These are phyloP conservation scores for Troides aeacus DNA, from an alignment of 2,888 invertebrate species.

Conservation along the genomic window DNA sequence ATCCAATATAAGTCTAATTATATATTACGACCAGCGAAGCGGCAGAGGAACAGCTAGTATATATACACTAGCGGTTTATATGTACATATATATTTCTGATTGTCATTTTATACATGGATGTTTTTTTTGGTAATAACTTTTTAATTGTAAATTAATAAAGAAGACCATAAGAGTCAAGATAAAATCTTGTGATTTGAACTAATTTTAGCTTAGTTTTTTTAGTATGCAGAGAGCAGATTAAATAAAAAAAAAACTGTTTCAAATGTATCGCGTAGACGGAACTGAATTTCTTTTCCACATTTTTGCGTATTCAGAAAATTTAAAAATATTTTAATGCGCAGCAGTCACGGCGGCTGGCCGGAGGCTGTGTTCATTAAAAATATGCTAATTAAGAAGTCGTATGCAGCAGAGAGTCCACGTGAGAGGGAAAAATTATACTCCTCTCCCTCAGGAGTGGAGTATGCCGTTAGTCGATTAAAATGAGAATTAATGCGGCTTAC, in stretches of 20 bases:
- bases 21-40: too few relatives aligned
- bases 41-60: too few relatives aligned
- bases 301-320: constrained; percentile 15
- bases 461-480: constrained; percentile 18
- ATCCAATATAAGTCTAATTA: too few relatives aligned
- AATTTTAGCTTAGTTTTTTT: not conserved
- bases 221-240: not conserved
- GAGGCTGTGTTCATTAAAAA: constrained; percentile 25
- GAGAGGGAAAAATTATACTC: constrained; percentile 5
- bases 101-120: too few relatives aligned
- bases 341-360: constrained; percentile 4
- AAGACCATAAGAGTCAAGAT: not conserved
- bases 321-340: constrained; percentile 18
- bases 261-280: constrained; percentile 13
- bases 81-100: too few relatives aligned
- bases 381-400: constrained; percentile 25
- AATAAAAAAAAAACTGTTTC: not conserved
- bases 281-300: constrained; percentile 21
- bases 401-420: constrained; percentile 8
- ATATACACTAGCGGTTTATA: too few relatives aligned
- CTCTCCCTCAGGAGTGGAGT: constrained; percentile 7
- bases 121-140: not conserved
- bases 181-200: not conserved
- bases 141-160: not conserved
- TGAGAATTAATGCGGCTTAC: constrained; percentile 19